These are phyloP conservation scores for Pristionchus fissidentatus DNA, from an alignment of 2,888 invertebrate genomes.

Conservation along the genomic window DNA sequence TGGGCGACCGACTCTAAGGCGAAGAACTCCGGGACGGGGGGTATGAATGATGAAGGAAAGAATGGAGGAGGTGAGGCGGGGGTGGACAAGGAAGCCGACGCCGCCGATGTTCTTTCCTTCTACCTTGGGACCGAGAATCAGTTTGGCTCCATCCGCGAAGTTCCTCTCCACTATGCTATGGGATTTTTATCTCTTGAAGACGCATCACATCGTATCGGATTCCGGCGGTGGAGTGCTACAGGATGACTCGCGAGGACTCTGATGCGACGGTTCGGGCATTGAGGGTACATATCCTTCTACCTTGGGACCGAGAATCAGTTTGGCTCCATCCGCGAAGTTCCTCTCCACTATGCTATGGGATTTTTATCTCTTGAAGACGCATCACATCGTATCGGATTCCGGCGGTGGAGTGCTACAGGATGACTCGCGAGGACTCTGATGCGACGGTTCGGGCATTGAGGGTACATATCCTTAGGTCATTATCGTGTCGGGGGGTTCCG, in stretches of 20 bases:
- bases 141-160: not conserved
- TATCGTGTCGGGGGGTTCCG: slow-evolving; percentile 7
- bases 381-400: slow-evolving; percentile 3
- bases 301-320: slow-evolving; percentile 29
- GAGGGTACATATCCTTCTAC: no score
- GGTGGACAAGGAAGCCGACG: slow-evolving; percentile 32
- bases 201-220: slow-evolving; percentile 1
- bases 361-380: slow-evolving; percentile 18
- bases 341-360: not conserved
- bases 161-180: not conserved
- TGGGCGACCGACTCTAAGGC: not conserved
- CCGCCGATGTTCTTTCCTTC: slow-evolving; percentile 23
- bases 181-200: slow-evolving; percentile 26
- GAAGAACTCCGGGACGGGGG: slow-evolving; percentile 16
- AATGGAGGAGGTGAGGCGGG: not conserved
- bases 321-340: not conserved
- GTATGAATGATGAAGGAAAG: not conserved
- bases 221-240: not conserved
- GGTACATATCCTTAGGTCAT: not conserved
- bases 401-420: not conserved
- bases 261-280: slow-evolving; percentile 31
- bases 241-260: not conserved
- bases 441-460: slow-evolving; percentile 18
- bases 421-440: not conserved
- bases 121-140: slow-evolving; percentile 22